phyloP scores from a whole-genome alignment of 1,140 invertebrate species.

The Hyles euphorbiae region DNA sequence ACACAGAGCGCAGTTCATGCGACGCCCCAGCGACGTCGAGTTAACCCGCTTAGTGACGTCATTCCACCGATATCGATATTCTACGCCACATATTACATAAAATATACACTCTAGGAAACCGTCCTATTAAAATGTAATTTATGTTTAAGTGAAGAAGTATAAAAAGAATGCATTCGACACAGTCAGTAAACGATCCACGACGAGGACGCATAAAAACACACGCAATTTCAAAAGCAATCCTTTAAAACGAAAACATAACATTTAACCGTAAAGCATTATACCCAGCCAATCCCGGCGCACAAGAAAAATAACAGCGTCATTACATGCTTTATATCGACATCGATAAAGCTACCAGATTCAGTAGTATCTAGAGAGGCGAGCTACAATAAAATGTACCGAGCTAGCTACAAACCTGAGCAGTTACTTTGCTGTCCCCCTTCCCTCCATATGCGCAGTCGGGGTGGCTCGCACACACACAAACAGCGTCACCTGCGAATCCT shows the following conservation, averaged over 20 bases:
- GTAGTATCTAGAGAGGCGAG: slow-evolving; percentile 69
- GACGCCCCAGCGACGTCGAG: slow-evolving; percentile 61
- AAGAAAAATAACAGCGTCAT: slow-evolving; percentile 47
- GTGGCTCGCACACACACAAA: slow-evolving; percentile 27
- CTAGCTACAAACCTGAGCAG: slow-evolving; percentile 70
- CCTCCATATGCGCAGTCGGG: slow-evolving; percentile 60
- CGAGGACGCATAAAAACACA: not conserved
- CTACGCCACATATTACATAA: not conserved
- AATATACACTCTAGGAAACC: not conserved
- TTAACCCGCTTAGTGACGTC: slow-evolving; percentile 55
- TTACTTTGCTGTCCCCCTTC: slow-evolving; percentile 46
- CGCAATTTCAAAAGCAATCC: slow-evolving; percentile 7
- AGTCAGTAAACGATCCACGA: no score
- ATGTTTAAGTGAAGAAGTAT: not conserved
- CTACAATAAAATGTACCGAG: slow-evolving; percentile 74
- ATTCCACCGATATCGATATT: slow-evolving; percentile 34
- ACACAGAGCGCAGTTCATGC: slow-evolving; percentile 64
- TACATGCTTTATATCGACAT: slow-evolving; percentile 59
- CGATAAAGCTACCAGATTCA: slow-evolving; percentile 50
- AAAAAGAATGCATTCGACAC: no score
- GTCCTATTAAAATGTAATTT: not conserved
- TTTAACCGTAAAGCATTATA: slow-evolving; percentile 37
- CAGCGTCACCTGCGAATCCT: slow-evolving; percentile 32
- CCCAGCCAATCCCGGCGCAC: slow-evolving; percentile 32
- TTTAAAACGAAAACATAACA: slow-evolving; percentile 25